phyloP scores from a whole-genome alignment of 1,140 invertebrate genomes.

The Eupristina koningsbergeri region DNA sequence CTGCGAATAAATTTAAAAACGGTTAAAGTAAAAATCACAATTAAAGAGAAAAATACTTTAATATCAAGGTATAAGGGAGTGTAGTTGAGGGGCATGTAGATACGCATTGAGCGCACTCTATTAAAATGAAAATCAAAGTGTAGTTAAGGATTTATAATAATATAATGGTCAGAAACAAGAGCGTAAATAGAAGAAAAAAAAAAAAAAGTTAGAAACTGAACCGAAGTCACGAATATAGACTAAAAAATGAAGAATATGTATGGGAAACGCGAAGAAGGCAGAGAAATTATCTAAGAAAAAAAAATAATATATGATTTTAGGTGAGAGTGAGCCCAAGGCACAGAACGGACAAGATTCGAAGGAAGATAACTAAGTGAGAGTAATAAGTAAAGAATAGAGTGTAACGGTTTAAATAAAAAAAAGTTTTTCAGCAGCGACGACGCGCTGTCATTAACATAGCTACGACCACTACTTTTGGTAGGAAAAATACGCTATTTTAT shows the following conservation, averaged over 20 bases:
- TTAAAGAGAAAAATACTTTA: conserved; percentile 28
- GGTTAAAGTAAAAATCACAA: conserved; percentile 34
- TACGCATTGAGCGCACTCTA: conserved; percentile 27
- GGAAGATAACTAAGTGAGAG: background rate
- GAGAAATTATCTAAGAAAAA: background rate
- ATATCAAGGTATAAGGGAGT: conserved; percentile 17
- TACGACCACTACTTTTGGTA: conserved; percentile 69
- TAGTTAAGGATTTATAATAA: conserved; percentile 50
- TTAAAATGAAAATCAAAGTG: conserved; percentile 50
- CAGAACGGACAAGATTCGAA: conserved; percentile 10
- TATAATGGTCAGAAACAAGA: conserved; percentile 32
- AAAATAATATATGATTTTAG: background rate
- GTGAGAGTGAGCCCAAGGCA: conserved; percentile 23
- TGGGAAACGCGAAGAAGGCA: background rate
- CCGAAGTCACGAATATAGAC: conserved; percentile 7
- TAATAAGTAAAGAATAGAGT: conserved; percentile 13
- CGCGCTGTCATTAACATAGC: conserved; percentile 55
- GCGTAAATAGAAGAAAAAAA: background rate
- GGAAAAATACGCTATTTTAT: conserved; percentile 68
- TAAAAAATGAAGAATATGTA: conserved; percentile 10
- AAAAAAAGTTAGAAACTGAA: conserved; percentile 23
- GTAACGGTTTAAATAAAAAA: conserved; percentile 13
- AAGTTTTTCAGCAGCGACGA: conserved; percentile 43
- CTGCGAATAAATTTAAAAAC: conserved; percentile 26
- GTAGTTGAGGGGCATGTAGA: background rate